Conservation (phyloP, 2,113 vertebrate species). For the Candoia aspera region DNA sequence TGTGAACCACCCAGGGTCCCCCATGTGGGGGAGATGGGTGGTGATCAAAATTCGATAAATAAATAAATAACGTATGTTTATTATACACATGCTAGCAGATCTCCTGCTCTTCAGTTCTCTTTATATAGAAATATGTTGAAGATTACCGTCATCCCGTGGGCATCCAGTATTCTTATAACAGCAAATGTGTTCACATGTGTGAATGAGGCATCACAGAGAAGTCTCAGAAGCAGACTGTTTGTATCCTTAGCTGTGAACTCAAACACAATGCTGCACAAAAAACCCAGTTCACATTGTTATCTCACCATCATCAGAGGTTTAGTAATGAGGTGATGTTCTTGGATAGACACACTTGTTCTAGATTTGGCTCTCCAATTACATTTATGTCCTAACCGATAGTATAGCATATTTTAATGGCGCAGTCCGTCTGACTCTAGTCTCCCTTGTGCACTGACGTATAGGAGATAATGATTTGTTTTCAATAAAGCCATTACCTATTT, state of each 20-base stretch:
- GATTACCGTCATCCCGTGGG: neutral
- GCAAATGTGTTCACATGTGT: neutral
- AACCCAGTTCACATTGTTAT: neutral
- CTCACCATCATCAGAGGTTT: neutral
- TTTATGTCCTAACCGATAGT: neutral
- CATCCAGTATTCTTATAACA: neutral
- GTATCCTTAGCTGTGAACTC: neutral
- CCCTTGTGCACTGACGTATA: slow-evolving; percentile 55
- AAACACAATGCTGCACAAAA: neutral
- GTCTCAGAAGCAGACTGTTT: neutral
- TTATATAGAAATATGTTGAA: neutral
- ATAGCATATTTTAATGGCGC: neutral
- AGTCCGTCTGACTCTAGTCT: neutral
- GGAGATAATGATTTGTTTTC: slow-evolving; percentile 36
- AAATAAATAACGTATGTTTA: too few relatives aligned
- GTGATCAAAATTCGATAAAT: too few relatives aligned
- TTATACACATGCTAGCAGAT: neutral
- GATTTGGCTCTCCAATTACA: neutral
- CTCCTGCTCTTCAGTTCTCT: neutral
- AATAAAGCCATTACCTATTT: slow-evolving; percentile 54
- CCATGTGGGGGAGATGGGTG: too few relatives aligned
- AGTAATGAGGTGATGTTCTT: neutral
- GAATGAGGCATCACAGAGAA: neutral
- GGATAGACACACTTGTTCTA: neutral
- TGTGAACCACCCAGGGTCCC: too few relatives aligned